phyloP scores from a whole-genome alignment of 2,888 invertebrate genomes.

The Cancer borealis region DNA sequence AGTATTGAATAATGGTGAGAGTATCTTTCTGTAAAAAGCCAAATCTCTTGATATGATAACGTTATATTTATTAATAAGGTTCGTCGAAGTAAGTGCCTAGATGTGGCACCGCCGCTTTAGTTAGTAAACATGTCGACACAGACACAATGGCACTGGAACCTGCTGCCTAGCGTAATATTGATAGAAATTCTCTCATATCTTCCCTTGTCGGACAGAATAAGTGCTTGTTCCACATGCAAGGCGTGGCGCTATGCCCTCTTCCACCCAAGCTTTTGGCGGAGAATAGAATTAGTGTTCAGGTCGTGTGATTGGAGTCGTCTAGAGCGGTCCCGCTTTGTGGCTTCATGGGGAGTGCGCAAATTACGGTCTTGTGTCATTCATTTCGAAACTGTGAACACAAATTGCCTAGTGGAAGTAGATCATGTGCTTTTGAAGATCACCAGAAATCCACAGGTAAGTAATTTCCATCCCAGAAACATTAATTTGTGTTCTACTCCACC shows the following conservation, averaged over 20 bases:
- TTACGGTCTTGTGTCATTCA: constrained; percentile 71
- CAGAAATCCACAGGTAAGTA: constrained; percentile 72
- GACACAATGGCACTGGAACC: constrained; percentile 76
- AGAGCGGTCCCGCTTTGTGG: constrained; percentile 72
- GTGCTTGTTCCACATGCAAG: constrained; percentile 83
- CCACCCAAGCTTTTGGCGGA: constrained; percentile 81
- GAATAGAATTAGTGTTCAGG: constrained; percentile 70
- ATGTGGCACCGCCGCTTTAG: constrained; percentile 74
- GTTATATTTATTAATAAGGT: not conserved
- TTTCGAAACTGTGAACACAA: constrained; percentile 70
- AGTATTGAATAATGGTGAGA: not conserved
- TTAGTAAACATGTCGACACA: constrained; percentile 77
- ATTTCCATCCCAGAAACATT: not conserved
- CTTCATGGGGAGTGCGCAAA: constrained; percentile 73
- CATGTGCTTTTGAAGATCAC: constrained; percentile 74
- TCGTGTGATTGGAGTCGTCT: constrained; percentile 61
- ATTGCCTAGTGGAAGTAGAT: constrained; percentile 71
- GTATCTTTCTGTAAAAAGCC: not conserved
- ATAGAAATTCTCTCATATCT: constrained; percentile 82
- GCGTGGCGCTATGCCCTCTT: constrained; percentile 83
- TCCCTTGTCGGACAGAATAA: constrained; percentile 82
- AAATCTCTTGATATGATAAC: not conserved
- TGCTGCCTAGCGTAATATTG: constrained; percentile 76
- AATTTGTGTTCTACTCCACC: not conserved
- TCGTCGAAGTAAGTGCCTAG: not conserved